phyloP scores from a whole-genome alignment of 2,113 vertebrate genomes.

The Gnathonemus echidnorhynchus region DNA sequence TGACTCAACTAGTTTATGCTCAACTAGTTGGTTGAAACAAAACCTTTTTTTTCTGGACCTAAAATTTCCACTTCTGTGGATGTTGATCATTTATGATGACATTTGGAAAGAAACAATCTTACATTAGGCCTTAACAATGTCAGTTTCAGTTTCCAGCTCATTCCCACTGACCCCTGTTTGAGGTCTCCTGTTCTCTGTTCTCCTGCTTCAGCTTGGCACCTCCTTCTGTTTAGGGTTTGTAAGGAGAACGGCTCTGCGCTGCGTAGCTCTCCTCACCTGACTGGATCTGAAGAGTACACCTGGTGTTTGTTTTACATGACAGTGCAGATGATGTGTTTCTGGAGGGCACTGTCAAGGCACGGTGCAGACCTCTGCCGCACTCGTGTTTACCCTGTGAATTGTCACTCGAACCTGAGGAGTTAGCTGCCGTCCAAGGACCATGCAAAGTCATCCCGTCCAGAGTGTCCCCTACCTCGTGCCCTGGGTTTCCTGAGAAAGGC shows the following conservation, averaged over 20 bases:
- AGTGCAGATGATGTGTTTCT: not conserved
- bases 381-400: not conserved
- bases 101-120: not conserved
- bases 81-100: not conserved
- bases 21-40: not conserved
- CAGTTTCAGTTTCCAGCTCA: not conserved
- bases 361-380: not conserved
- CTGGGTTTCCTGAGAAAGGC: not conserved
- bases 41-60: not conserved
- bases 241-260: not conserved
- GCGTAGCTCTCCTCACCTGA: not conserved
- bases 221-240: not conserved
- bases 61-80: not conserved
- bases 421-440: not conserved
- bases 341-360: not conserved
- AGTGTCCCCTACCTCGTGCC: not conserved
- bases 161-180: not conserved
- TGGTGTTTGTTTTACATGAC: not conserved
- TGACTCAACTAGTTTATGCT: not conserved
- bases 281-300: not conserved
- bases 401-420: not conserved
- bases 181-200: not conserved
- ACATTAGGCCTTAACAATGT: not conserved
- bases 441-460: not conserved
- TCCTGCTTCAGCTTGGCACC: not conserved